Percentiles rank a stretch among this genome's conserved stretches.
phyloP scores from a whole-genome alignment of 2,888 invertebrate species.

The Diarsia dahlii region DNA sequence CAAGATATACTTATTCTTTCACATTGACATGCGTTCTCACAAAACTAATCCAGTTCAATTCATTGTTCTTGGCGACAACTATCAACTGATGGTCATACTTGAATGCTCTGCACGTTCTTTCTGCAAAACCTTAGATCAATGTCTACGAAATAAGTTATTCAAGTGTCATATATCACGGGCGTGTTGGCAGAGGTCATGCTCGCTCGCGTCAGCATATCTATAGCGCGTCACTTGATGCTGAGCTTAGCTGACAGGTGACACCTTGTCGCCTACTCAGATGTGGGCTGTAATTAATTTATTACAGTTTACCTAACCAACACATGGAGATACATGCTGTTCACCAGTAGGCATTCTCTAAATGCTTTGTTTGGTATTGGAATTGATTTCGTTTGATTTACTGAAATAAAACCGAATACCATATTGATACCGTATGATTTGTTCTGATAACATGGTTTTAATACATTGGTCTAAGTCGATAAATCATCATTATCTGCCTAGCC shows the following conservation, averaged over 20 bases:
- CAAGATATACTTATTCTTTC: too few species aligned
- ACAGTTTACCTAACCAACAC: neutral
- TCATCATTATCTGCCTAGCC: too few species aligned
- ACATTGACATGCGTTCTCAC: too few species aligned
- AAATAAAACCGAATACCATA: neutral
- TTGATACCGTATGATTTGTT: neutral
- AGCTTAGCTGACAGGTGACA: conserved; percentile 18
- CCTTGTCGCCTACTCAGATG: conserved; percentile 14
- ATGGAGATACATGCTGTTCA: neutral
- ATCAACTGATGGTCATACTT: neutral
- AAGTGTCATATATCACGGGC: conserved; percentile 1
- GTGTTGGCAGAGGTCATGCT: conserved; percentile 13
- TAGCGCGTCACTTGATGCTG: conserved; percentile 6
- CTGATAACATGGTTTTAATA: neutral
- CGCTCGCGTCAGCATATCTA: conserved; percentile 20
- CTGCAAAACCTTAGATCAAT: neutral
- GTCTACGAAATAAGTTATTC: conserved; percentile 21
- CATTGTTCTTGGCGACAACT: neutral
- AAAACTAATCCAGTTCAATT: neutral
- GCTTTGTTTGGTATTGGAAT: neutral
- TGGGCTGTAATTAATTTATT: conserved; percentile 27
- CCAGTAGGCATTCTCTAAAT: neutral
- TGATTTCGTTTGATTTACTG: neutral
- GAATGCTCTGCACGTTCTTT: neutral
- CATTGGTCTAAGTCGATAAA: too few species aligned